Evolutionary conservation across 1,140 invertebrate species (phyloP), one percentile per base, ranked within the genome.

Genomic region (Stegodyphus dumicola): DNA sequence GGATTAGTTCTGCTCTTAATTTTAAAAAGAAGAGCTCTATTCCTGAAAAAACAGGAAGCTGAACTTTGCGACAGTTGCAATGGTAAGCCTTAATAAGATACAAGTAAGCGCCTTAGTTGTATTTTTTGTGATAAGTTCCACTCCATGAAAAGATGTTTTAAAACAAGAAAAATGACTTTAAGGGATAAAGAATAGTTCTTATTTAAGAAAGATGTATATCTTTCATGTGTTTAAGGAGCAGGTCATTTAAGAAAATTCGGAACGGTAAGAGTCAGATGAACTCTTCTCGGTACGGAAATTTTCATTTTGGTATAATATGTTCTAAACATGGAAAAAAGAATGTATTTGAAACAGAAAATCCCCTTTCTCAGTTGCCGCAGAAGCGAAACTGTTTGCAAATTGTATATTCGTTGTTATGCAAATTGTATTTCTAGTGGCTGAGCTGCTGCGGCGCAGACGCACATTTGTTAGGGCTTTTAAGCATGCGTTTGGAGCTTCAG

Each of bases 361-460:
- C 54, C 48, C 71, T 74, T 54, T 74, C 71, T 53, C 33, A 74
- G 15, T 18, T 15, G 10, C 11, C 7, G 71, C 51, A 15, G 52
- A 74, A 54, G 71, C 6, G 54, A 74, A 74, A 74, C 71, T 74
- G 1, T 56, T 76, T 64, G 17, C 74, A 76, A 33, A 76, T 53
- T 33, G n/a, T n/a, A n/a, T n/a, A n/a, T n/a, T n/a, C n/a, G n/a
- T n/a, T n/a, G n/a, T n/a, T n/a, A n/a, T n/a, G n/a, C n/a, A n/a
- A n/a, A n/a, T n/a, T n/a, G n/a, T n/a, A n/a, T n/a, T n/a, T n/a
- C n/a, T n/a, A n/a, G n/a, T n/a, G n/a, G n/a, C n/a, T n/a, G n/a
- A n/a, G n/a, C n/a, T n/a, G n/a, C n/a, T n/a, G n/a, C n/a, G n/a
- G n/a, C n/a, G n/a, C n/a, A n/a, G n/a, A n/a, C n/a, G n/a, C n/a